Conservation (phyloP, 2,888 invertebrate species). For the Tachina grossa region DNA sequence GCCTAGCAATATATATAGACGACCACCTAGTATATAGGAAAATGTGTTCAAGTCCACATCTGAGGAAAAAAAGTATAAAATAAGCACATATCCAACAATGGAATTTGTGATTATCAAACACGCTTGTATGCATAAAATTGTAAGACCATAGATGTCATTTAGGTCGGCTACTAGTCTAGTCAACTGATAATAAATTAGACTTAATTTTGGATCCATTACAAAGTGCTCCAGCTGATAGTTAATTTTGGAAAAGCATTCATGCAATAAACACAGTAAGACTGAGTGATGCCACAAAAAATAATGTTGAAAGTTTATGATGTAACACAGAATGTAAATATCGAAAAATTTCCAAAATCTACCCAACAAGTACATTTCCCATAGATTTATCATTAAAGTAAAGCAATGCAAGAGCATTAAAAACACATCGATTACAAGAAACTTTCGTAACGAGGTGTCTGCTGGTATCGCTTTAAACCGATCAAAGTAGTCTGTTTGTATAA, state of each 20-base stretch:
- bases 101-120: constrained; percentile 46
- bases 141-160: constrained; percentile 39
- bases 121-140: constrained; percentile 33
- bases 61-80: constrained; percentile 8
- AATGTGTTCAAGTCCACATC: neutral
- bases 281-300: constrained; percentile 42
- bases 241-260: constrained; percentile 49
- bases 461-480: constrained; percentile 23
- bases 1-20: constrained; percentile 32
- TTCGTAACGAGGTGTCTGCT: constrained; percentile 18
- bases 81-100: constrained; percentile 42
- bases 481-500: constrained; percentile 51
- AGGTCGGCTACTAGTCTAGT: constrained; percentile 5
- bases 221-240: constrained; percentile 47
- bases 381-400: neutral
- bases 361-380: neutral
- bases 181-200: constrained; percentile 48
- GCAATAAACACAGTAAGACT: constrained; percentile 9
- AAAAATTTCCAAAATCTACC: neutral
- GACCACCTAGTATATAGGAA: constrained; percentile 49
- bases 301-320: constrained; percentile 40
- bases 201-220: constrained; percentile 45
- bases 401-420: constrained; percentile 21
- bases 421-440: constrained; percentile 30
- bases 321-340: constrained; percentile 34